phyloP scores from a whole-genome alignment of 2,797 vertebrate species.

The Harpagifer antarcticus region DNA sequence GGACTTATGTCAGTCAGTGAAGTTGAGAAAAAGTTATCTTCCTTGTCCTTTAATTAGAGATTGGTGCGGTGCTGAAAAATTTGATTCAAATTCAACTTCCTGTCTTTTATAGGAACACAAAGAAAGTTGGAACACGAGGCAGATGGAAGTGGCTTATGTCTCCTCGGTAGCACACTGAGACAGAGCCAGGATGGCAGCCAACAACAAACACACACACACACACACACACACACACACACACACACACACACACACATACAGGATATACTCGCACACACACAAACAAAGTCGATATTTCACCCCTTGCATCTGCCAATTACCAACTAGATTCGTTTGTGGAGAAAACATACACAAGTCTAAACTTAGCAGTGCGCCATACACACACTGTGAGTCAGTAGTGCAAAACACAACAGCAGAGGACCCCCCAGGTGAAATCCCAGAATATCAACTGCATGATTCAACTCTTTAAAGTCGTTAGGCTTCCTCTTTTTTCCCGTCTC shows the following conservation, averaged over 20 bases:
- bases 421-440: constrained; percentile 83
- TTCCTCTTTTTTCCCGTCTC: constrained; percentile 49
- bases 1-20: constrained; percentile 26
- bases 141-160: constrained; percentile 89
- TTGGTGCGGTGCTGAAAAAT: constrained; percentile 58
- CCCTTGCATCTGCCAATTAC: constrained; percentile 83
- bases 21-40: constrained; percentile 40
- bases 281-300: constrained; percentile 78
- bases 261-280: constrained; percentile 13
- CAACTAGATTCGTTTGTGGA: constrained; percentile 76
- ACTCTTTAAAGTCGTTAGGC: constrained; percentile 72
- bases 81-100: constrained; percentile 77
- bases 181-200: constrained; percentile 82
- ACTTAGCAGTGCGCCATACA: constrained; percentile 81
- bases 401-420: constrained; percentile 75
- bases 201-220: constrained; percentile 62
- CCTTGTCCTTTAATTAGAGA: constrained; percentile 68
- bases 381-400: constrained; percentile 81
- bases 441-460: constrained; percentile 82
- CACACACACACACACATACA: constrained; percentile 30
- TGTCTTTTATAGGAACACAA: constrained; percentile 82
- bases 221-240: constrained; percentile 27
- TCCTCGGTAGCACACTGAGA: constrained; percentile 84
- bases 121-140: constrained; percentile 82
- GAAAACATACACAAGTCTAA: constrained; percentile 82